phyloP scores from a whole-genome alignment of 2,888 invertebrate genomes.

The Sipunculus nudus region DNA sequence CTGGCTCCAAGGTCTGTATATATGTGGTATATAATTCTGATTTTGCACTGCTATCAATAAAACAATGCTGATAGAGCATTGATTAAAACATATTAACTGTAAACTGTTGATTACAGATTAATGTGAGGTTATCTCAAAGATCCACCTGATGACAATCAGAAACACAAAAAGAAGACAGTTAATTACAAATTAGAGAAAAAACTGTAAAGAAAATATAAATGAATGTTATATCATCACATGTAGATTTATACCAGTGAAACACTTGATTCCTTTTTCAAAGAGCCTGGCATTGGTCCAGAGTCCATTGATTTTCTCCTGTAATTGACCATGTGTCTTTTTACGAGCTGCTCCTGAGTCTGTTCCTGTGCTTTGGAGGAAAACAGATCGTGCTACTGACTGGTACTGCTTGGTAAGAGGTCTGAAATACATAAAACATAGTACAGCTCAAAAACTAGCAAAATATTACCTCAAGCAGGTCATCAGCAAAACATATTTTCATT shows the following conservation, averaged over 20 bases:
- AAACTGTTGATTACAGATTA: too few species aligned
- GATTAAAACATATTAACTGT: too few species aligned
- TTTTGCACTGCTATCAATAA: too few species aligned
- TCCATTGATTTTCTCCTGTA: conserved; percentile 84
- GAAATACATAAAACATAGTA: conserved; percentile 21
- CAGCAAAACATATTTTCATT: too few species aligned
- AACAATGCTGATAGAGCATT: too few species aligned
- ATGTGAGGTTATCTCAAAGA: too few species aligned
- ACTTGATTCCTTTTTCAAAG: conserved; percentile 66
- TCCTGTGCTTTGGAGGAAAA: conserved; percentile 77
- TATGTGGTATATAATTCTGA: too few species aligned
- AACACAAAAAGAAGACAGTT: too few species aligned
- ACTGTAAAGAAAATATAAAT: too few species aligned
- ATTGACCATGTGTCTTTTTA: conserved; percentile 81
- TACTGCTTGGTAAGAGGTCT: conserved; percentile 64
- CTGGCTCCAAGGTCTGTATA: too few species aligned
- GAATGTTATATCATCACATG: not conserved
- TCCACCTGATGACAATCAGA: too few species aligned
- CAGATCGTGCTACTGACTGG: conserved; percentile 75
- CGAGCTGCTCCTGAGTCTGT: conserved; percentile 74
- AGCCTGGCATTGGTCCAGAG: conserved; percentile 68
- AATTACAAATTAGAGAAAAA: too few species aligned
- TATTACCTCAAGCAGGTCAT: not conserved
- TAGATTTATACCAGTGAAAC: conserved; percentile 57
- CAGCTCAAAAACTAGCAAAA: not conserved